Base-by-base conservation (phyloP, 2,888 invertebrate genomes). In the Lumbricus terrestris region DNA sequence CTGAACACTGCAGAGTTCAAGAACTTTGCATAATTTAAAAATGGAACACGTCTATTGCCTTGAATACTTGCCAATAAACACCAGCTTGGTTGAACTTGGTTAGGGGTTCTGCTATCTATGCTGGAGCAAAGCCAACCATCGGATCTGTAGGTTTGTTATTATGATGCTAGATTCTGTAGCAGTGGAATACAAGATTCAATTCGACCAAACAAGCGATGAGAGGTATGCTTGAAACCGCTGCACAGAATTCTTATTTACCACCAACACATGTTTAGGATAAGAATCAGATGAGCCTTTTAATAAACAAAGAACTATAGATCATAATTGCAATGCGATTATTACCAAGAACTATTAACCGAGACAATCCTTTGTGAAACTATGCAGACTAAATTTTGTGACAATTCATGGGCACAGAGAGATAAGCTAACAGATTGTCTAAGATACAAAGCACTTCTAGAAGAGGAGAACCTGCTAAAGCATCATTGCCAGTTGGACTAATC, bases 401-500 rank as follows among this genome's bases (percentile, higher is more conserved):
- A 69, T 69, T 69, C 69, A 69, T n/a, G 69, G 69, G 69, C 69
- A 69, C n/a, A n/a, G 69, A 69, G 69, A 69, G 8, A 69, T n/a
- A n/a, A 69, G 69, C 69, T 69, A n/a, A 69, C 29, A 69, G n/a
- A 69, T n/a, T 69, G 69, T 69, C 69, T 69, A 69, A 69, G 69
- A n/a, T 85, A 85, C 85, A 85, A 85, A 85, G 85, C 37, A 37
- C 85, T 35, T 85, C 37, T 35, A 37, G 34, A 85, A 85, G 37
- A 85, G 85, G 85, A 85, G 37, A 35, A 85, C 85, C 85, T 85
- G 85, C 85, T 85, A 15, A 13, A 85, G 29, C 85, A 85, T 35
- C 85, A 85, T 85, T 85, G 85, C 85, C 85, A 85, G 37, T 37
- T 85, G 85, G 16, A 85, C 35, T 34, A 85, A 35, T 85, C 85